Evolutionary conservation across 2,888 invertebrate genomes (phyloP), one percentile per base, ranked within the genome.

Genomic region (Biston betularia): DNA sequence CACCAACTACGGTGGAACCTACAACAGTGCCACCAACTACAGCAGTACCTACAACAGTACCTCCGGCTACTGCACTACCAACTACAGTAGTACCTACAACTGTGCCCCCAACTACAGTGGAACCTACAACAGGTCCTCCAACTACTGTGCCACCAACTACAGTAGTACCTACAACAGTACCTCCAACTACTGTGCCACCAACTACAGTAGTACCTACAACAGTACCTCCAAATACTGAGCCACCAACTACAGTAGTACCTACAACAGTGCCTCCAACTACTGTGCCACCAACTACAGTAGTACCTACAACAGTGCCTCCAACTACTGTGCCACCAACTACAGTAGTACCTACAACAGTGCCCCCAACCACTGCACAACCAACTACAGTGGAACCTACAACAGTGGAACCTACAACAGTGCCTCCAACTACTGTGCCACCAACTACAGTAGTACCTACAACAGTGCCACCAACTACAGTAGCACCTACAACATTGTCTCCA

Each of bases 1-100:
- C 44, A 4, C 11, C 44, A 12, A 49, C 49, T 12, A n/a, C 54
- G 3, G 33, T 46, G 34, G 33, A 42, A 24, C 9, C 62, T 6
- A 56, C 68, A 3, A 66, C 70, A 8, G 53, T 66, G 12, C 35
- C 0, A 33, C 52, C 72, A n/a, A 68, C 68, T 0, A 49, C 12
- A 7, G 34, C 3, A 12, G 9, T 50, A 14, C 54, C 68, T 8
- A 66, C 71, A 0, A 61, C 58, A 1, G 50, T 59, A 6, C 11
- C 11, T 14, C 46, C 45, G 7, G 33, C 56, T 7, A 61, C 58
- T 3, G 49, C 62, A 56, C 44, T 9, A 24, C 57, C 7, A 33
- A 46, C 46, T 35, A 52, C 52, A 44, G 1, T 2, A 24, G 61
- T 15, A n/a, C 9, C 54, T 6, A 55, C 68, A 45, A 64, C 60